Evolutionary conservation across 2,113 vertebrate species (phyloP).

Genomic region (Garra rufa): DNA sequence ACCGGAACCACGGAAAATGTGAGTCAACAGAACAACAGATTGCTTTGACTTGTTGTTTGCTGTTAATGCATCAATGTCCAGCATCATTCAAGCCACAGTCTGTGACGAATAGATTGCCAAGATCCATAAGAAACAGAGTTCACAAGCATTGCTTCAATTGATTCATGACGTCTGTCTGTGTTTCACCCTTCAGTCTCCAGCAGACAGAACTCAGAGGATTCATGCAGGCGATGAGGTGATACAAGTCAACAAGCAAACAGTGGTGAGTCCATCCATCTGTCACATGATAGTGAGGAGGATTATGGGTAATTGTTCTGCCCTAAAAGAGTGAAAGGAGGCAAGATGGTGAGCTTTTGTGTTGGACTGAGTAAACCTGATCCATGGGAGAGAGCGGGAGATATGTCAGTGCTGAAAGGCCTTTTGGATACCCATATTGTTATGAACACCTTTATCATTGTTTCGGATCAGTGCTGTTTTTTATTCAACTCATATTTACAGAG

Average conservation of each 20-base stretch:
- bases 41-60: neutral
- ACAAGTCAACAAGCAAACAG: slow-evolving; percentile 92
- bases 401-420: neutral
- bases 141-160: neutral
- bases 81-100: neutral
- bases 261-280: slow-evolving; percentile 80
- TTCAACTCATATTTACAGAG: slow-evolving; percentile 8
- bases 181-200: slow-evolving; percentile 83
- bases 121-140: neutral
- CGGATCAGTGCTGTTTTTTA: slow-evolving; percentile 24
- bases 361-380: slow-evolving; percentile 16
- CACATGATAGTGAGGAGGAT: slow-evolving; percentile 18
- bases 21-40: slow-evolving; percentile 71
- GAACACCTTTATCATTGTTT: slow-evolving; percentile 24
- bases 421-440: slow-evolving; percentile 1
- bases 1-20: slow-evolving; percentile 97
- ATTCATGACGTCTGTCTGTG: slow-evolving; percentile 3
- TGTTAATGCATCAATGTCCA: neutral
- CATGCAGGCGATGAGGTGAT: slow-evolving; percentile 97
- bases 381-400: neutral
- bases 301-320: neutral
- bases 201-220: slow-evolving; percentile 93
- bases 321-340: neutral
- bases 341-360: slow-evolving; percentile 6
- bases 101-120: neutral